phyloP scores from a whole-genome alignment of 2,113 vertebrate genomes.

The Strix aluco region DNA sequence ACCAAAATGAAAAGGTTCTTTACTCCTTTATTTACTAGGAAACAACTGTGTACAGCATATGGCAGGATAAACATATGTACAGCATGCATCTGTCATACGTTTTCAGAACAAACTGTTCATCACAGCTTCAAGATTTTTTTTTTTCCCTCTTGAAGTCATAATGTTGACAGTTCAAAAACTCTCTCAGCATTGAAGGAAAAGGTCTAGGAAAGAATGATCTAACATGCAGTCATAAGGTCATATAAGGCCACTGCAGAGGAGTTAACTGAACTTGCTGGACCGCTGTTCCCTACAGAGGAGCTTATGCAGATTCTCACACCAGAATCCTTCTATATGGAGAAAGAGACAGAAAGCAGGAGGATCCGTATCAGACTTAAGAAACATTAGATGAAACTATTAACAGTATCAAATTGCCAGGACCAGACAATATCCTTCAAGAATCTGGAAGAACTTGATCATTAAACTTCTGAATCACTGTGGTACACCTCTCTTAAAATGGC shows the following conservation, averaged over 20 bases:
- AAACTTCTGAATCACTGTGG: neutral
- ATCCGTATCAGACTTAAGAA: neutral
- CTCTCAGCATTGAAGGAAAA: neutral
- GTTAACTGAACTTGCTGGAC: neutral
- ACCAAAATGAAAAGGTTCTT: neutral
- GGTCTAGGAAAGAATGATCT: constrained; percentile 27
- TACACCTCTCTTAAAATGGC: neutral
- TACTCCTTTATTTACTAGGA: neutral
- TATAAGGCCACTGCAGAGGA: neutral
- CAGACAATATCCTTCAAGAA: neutral
- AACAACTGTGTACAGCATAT: neutral
- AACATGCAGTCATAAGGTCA: neutral
- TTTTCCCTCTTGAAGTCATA: neutral
- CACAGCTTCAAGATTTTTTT: neutral
- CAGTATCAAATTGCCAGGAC: neutral
- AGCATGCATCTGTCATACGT: neutral
- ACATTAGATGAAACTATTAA: neutral
- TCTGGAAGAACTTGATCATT: neutral
- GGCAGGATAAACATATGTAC: neutral
- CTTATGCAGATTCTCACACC: neutral
- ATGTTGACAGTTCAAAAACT: neutral
- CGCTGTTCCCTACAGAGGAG: neutral
- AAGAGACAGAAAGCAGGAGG: neutral
- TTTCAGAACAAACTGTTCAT: neutral
- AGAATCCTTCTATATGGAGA: neutral